Percentiles rank a stretch among this genome's conserved stretches.
These are phyloP conservation scores for Strigamia crassipes DNA, from an alignment of 2,888 invertebrate genomes.

Conservation along the genomic window DNA sequence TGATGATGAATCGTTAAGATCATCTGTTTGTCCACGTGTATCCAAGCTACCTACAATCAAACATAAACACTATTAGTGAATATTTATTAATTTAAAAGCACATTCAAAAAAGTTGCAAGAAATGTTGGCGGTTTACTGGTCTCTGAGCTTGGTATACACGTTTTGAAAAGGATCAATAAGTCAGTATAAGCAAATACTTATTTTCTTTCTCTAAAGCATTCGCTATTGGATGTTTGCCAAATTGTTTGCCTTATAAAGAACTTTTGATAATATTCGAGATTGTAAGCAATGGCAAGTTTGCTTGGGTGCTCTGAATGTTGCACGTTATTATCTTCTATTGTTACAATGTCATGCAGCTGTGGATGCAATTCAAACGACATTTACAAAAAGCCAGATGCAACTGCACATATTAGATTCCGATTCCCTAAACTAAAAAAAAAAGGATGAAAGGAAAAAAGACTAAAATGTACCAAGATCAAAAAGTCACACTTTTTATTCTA, in stretches of 20 bases:
- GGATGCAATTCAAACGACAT: conserved; percentile 21
- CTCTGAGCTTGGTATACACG: background rate
- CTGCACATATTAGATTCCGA: background rate
- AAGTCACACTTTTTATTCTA: background rate
- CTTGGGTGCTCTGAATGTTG: conserved; percentile 16
- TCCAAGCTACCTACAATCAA: conserved; percentile 84
- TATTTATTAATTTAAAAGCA: background rate
- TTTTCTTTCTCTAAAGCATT: background rate
- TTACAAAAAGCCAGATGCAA: conserved; percentile 21
- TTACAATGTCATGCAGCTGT: conserved; percentile 21
- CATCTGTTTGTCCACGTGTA: conserved; percentile 92
- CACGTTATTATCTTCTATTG: conserved; percentile 16
- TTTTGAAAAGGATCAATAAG: conserved; percentile 5
- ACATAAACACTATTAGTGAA: background rate
- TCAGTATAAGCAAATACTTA: conserved; percentile 1
- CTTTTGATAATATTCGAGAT: conserved; percentile 16
- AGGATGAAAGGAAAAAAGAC: background rate
- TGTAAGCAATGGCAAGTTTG: conserved; percentile 10
- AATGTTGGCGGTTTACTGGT: background rate
- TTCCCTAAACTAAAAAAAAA: conserved; percentile 1
- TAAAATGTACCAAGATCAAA: background rate
- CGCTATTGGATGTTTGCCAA: background rate
- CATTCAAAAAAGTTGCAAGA: background rate
- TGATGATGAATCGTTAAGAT: conserved; percentile 89
- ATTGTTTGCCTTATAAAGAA: conserved; percentile 10